These are phyloP conservation scores for Steromphala cineraria DNA, from an alignment of 2,888 invertebrate genomes.

Conservation along the genomic window DNA sequence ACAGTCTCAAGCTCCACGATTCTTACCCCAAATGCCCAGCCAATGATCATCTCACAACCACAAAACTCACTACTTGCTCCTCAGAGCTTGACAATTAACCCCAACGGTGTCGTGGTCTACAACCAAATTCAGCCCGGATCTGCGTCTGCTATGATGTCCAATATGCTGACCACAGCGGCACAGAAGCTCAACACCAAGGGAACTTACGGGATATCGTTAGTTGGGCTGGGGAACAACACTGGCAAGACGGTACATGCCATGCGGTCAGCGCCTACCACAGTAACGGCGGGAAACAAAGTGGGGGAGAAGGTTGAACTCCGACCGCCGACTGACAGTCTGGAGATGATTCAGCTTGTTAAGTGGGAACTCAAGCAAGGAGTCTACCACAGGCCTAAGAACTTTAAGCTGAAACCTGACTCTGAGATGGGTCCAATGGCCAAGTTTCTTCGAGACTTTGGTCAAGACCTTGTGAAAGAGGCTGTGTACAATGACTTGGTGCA, in stretches of 20 bases:
- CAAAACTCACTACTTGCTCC: neutral
- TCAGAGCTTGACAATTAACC: neutral
- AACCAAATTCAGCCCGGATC: neutral
- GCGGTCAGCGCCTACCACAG: constrained; percentile 19
- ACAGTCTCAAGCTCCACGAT: neutral
- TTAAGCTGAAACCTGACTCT: constrained; percentile 52
- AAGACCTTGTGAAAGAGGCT: constrained; percentile 92
- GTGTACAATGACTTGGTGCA: constrained; percentile 93
- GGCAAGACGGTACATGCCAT: neutral
- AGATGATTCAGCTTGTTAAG: constrained; percentile 59
- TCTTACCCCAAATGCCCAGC: neutral
- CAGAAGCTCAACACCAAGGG: neutral
- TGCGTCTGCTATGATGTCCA: neutral
- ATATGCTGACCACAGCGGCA: neutral
- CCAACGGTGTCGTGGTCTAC: neutral
- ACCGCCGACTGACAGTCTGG: constrained; percentile 56
- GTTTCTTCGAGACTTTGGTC: constrained; percentile 93
- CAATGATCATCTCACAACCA: neutral
- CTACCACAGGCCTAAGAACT: constrained; percentile 40
- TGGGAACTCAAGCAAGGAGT: constrained; percentile 60
- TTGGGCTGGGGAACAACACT: neutral
- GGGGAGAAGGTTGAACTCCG: constrained; percentile 18
- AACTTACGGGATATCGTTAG: neutral
- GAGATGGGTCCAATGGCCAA: constrained; percentile 80
- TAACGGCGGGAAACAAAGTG: neutral